Base-by-base conservation (phyloP, 1,140 invertebrate species). In the Onthophagus taurus region DNA sequence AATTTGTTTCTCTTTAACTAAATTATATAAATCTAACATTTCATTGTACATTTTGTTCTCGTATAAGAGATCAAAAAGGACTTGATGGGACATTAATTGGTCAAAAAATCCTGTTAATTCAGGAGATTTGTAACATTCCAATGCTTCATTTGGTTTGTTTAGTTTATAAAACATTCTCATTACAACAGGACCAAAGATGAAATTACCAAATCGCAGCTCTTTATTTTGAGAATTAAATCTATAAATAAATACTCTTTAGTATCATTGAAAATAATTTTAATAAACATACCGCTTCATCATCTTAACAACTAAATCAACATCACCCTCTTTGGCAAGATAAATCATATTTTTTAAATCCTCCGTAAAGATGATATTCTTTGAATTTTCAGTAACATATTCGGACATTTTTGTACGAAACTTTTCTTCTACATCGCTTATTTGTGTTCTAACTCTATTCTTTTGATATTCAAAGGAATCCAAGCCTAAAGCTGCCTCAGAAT, bases 291-390 rank as follows among this genome's bases (percentile, higher is more conserved):
- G 79, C 60, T 72, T 68, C 30, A 85, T 61, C 81, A 87, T 85
- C 47, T 75, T 68, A 4, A 67, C 42, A 2, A 83, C 46, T n/a
- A 88, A 57, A 2, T 77, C 55, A 4, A 85, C 47, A 60, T 89
- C 83, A 8, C 68, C 63, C 11, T 58, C 66, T 36, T 80, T 71
- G 11, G 72, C 68, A 20, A 89, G 60, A 58, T 87, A 78, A 6
- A 85, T 58, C 73, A 89, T 82, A 57, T 84, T 83, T 60, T 89
- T 89, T 4, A 90, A 64, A 66, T 90, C 87, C 66, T 89, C 85
- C 5, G 84, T 87, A 53, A 89, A 89, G 48, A 89, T 74, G 69
- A 85, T 76, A 47, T 71, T 75, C 34, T 74, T 69, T 0, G 72
- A 58, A 11, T 65, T 56, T 7, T 72, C 54, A 0, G 55, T 47